Conservation (phyloP, 2,113 vertebrate genomes). For the Aegypius monachus region DNA sequence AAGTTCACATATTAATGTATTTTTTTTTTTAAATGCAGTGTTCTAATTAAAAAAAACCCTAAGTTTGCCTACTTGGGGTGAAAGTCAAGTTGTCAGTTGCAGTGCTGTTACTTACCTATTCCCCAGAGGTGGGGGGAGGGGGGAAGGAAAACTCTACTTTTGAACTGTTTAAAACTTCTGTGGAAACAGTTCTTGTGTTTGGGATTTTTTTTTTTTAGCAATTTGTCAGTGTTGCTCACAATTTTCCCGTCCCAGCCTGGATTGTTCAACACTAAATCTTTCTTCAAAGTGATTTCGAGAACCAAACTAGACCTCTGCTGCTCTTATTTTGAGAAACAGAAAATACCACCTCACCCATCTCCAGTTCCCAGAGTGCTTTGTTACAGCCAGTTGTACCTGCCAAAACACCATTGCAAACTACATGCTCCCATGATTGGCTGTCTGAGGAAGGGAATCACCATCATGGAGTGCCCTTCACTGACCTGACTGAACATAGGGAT, state of each 20-base stretch:
- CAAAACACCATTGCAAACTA: background rate
- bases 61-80: background rate
- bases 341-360: background rate
- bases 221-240: background rate
- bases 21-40: background rate
- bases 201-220: background rate
- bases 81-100: background rate
- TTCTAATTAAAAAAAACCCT: background rate
- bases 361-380: background rate
- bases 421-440: rapidly evolving
- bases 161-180: background rate
- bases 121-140: background rate
- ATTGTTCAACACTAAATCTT: background rate
- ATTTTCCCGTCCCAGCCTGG: background rate
- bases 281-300: background rate
- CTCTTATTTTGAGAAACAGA: background rate
- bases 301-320: background rate
- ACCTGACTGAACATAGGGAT: background rate
- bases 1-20: background rate
- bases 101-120: background rate
- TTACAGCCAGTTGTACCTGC: background rate
- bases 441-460: background rate
- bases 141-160: background rate
- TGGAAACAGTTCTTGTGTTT: background rate
- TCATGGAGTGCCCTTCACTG: background rate